These are phyloP conservation scores for Agrochola lychnidis DNA, from an alignment of 2,888 invertebrate species.

Conservation along the genomic window DNA sequence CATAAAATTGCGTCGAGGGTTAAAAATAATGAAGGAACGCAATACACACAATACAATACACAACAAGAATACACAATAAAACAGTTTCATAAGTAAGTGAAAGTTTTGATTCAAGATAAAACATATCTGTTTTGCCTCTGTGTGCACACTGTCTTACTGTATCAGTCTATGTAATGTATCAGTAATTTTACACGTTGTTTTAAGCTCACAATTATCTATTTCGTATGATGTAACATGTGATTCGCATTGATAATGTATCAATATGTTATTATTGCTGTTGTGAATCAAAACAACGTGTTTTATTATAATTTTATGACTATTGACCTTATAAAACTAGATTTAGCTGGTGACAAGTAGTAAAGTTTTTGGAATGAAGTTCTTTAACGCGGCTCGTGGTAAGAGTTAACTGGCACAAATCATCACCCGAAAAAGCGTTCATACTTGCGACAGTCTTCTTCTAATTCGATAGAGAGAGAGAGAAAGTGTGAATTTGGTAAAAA, in stretches of 20 bases:
- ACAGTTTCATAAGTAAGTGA: background rate
- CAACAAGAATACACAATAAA: background rate
- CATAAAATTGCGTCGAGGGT: too few relatives aligned
- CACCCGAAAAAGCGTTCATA: too few relatives aligned
- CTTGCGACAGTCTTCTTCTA: too few relatives aligned
- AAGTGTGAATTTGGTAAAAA: too few relatives aligned
- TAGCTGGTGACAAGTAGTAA: too few relatives aligned
- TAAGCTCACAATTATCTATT: background rate
- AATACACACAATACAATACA: background rate
- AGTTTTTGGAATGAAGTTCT: too few relatives aligned
- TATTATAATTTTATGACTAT: background rate
- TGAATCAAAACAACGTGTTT: conserved; percentile 33
- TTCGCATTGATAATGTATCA: conserved; percentile 23
- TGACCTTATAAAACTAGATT: background rate
- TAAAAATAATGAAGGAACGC: background rate
- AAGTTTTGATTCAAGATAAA: background rate
- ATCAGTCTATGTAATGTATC: background rate
- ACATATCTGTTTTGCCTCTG: background rate
- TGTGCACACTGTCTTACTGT: background rate
- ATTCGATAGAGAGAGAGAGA: too few relatives aligned
- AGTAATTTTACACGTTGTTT: background rate
- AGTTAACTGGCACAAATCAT: too few relatives aligned
- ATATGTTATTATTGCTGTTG: conserved; percentile 16
- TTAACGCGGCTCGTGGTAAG: too few relatives aligned
- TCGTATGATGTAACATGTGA: conserved; percentile 41